Base-by-base conservation (phyloP, 2,113 vertebrate species). In the Chlamydotis undulata region DNA sequence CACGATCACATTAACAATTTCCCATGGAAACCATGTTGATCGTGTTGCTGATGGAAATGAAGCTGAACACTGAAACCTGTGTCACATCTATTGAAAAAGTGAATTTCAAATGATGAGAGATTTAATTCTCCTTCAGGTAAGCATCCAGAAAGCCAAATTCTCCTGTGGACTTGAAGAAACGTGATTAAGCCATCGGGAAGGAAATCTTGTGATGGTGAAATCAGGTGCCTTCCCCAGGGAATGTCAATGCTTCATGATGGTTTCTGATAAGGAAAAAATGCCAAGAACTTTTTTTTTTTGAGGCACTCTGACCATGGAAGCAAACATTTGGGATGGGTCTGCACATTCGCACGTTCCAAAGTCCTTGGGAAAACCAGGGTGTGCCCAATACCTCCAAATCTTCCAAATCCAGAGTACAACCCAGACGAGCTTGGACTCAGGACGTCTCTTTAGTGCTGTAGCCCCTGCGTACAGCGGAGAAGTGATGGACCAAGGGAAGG, bases 81-180 rank as follows among this genome's bases (percentile, higher is more conserved):
- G 25, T 55, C 45, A 22, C 9, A 28, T 18, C 26, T 59, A 26
- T 10, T 11, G 10, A 31, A 79, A 71, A 80, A 49, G 6, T 10
- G 6, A 29, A 53, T 74, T 90, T 81, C 50, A 35, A 39, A 9
- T 2, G 1, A 9, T 1, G 17, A 9, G 16, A 53, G 53, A 11
- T 50, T 67, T 45, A 16, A 5, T 90, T 56, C 76, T 73, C 79
- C 91, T 52, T 50, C 63, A 19, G 86, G 31, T 39, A 67, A 75
- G 7, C 31, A 41, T 9, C 37, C 86, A 28, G 43, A 59, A 56
- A 60, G 5, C 33, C 49, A 53, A 61, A 52, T 9, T 12, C 43
- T 49, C 26, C 2, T 0, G 0, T 0, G 3, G 70, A 56, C 29
- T 68, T 35, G 12, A 29, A 47, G 15, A 24, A 73, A 71, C 17